These are phyloP conservation scores for Mastomys coucha DNA, from an alignment of 2,113 vertebrate species.

Conservation along the genomic window DNA sequence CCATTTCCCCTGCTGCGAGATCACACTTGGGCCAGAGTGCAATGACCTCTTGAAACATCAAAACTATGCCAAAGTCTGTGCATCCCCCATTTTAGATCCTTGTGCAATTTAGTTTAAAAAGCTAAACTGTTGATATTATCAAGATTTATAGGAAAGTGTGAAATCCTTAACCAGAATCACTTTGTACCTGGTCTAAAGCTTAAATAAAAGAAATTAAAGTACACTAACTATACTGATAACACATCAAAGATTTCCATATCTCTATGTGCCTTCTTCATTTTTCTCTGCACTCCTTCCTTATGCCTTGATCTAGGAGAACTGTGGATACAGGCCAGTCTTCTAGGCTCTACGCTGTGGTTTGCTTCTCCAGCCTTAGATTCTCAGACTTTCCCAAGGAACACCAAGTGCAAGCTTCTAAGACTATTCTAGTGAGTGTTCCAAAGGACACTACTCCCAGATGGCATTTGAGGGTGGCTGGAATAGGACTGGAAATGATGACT, in stretches of 20 bases:
- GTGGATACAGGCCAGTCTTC: not conserved
- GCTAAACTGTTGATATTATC: not conserved
- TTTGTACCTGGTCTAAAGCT: slow-evolving; percentile 30
- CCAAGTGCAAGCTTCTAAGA: not conserved
- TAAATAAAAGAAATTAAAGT: not conserved
- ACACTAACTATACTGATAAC: not conserved
- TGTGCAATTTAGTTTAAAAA: not conserved
- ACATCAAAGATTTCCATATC: not conserved
- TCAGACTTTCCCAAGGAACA: not conserved
- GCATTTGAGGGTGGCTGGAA: not conserved
- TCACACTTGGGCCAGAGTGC: not conserved
- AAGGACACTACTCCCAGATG: not conserved
- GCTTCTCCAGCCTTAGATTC: not conserved
- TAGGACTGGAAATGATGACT: not conserved
- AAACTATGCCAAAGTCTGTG: not conserved
- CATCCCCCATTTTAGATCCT: slow-evolving; percentile 26
- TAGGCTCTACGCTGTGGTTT: not conserved
- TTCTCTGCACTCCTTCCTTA: not conserved
- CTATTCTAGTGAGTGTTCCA: not conserved
- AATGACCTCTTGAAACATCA: not conserved
- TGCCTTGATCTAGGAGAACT: not conserved
- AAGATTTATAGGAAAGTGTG: slow-evolving; percentile 31
- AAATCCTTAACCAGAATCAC: slow-evolving; percentile 4
- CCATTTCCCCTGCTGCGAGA: not conserved
- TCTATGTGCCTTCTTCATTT: not conserved